Evolutionary conservation across 2,888 invertebrate species (phyloP), one percentile per base, ranked within the genome.

Genomic region (Papilio demoleus): DNA sequence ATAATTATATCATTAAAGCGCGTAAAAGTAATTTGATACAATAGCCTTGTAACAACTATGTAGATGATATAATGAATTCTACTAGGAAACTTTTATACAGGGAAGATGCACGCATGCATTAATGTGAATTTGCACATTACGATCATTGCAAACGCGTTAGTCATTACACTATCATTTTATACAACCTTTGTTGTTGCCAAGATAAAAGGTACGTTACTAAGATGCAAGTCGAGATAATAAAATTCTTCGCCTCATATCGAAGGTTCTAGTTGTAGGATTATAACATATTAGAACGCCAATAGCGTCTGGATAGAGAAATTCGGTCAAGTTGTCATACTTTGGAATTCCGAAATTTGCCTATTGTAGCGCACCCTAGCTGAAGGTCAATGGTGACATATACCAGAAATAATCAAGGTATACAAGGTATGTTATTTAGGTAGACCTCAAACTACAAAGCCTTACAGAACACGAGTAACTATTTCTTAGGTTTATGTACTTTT

Each of bases 1-100:
- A n/a, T 50, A 1, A 12, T 12, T 12, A n/a, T 0, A 22, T n/a
- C 0, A 45, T 50, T 50, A 27, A 53, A 53, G 27, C 5, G 2
- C 24, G n/a, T 24, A 22, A 22, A 47, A 27, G 50, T 50, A 50
- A 50, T 50, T 50, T 53, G 53, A 53, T 50, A 24, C 53, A 11
- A 24, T 53, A 24, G 27, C 24, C 14, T 8, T 22, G 12, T 5
- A 24, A 24, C 24, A 8, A 27, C 34, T 42, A 12, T 14, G 45
- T 14, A 36, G 63, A 50, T 24, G n/a, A n/a, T 12, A 40, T 56
- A 67, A 67, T 62, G 31, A 36, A 67, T 58, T 67, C 56, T 62
- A 62, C 34, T 45, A 62, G 62, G 62, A 67, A 67, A 34, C 31
- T 19, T 50, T 50, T 60, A 34, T 24, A 62, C 24, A 8, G 11